phyloP scores from a whole-genome alignment of 1,140 invertebrate species.

The Drosophila tani region DNA sequence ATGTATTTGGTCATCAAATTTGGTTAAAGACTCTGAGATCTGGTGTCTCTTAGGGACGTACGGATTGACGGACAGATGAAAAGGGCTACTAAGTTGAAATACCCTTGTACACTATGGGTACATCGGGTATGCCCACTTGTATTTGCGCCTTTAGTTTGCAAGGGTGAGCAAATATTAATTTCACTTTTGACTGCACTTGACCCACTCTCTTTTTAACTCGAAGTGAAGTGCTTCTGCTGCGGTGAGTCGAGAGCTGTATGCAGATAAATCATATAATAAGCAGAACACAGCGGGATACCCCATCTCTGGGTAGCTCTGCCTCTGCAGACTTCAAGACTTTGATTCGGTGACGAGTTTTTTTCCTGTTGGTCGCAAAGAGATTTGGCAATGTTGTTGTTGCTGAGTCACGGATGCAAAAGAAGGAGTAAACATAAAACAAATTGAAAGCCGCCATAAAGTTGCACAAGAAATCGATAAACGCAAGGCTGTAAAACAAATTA shows the following conservation, averaged over 20 bases:
- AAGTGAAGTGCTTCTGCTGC: constrained; percentile 52
- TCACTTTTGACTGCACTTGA: constrained; percentile 82
- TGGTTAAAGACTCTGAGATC: too few relatives aligned
- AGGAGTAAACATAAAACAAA: constrained; percentile 45
- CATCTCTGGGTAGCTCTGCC: constrained; percentile 25
- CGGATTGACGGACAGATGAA: too few relatives aligned
- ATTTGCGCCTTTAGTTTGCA: constrained; percentile 18
- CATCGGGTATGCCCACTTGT: constrained; percentile 9
- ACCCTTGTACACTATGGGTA: too few relatives aligned
- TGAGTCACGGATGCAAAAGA: constrained; percentile 53
- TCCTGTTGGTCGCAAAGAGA: constrained; percentile 7
- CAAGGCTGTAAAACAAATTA: constrained; percentile 71
- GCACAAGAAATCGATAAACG: constrained; percentile 61
- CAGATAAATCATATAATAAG: constrained; percentile 77
- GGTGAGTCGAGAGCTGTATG: constrained; percentile 1
- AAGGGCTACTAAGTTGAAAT: too few relatives aligned
- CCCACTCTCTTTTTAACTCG: constrained; percentile 71
- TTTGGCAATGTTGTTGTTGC: constrained; percentile 28
- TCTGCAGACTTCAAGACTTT: constrained; percentile 26
- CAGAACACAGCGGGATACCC: constrained; percentile 69
- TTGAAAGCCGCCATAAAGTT: constrained; percentile 68
- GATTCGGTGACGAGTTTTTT: constrained; percentile 49
- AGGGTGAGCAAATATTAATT: constrained; percentile 71
- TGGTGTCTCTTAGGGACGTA: too few relatives aligned
- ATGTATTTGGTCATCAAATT: too few relatives aligned